Evolutionary conservation across 2,113 vertebrate species (phyloP).

Genomic region (human (Homo sapiens)): DNA sequence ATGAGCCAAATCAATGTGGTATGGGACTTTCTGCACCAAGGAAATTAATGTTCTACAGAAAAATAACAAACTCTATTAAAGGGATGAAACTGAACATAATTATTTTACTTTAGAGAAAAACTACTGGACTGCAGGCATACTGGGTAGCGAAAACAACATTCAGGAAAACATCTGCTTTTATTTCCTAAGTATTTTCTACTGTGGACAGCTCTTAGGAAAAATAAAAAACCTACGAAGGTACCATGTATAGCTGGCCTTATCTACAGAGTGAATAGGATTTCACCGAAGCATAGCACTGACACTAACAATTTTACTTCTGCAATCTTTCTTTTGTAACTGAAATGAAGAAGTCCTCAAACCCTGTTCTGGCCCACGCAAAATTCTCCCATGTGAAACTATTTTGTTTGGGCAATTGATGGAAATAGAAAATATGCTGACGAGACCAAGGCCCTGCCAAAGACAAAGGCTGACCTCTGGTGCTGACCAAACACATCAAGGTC

Average conservation of each 20-base stretch:
- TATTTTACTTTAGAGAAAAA: background rate
- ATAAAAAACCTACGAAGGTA: no score
- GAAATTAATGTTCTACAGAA: slow-evolving; percentile 15
- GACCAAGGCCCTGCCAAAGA: background rate
- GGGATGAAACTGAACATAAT: background rate
- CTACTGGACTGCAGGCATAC: background rate
- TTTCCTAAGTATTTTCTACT: no score
- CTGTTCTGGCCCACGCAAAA: background rate
- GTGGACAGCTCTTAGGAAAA: no score
- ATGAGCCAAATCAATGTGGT: background rate
- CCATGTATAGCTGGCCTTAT: background rate
- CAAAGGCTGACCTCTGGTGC: background rate
- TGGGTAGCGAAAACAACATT: no score
- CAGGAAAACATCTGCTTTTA: no score
- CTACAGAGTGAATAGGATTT: background rate
- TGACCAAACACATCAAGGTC: background rate
- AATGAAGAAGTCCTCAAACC: background rate
- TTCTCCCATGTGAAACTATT: background rate
- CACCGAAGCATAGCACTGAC: background rate
- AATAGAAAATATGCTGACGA: background rate
- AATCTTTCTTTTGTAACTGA: background rate
- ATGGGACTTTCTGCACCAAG: background rate
- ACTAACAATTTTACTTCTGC: background rate
- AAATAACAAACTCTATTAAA: background rate
- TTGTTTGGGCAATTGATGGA: background rate